Evolutionary conservation across 2,888 invertebrate genomes (phyloP), one percentile per base, ranked within the genome.

Genomic region (Amiota mariae): DNA sequence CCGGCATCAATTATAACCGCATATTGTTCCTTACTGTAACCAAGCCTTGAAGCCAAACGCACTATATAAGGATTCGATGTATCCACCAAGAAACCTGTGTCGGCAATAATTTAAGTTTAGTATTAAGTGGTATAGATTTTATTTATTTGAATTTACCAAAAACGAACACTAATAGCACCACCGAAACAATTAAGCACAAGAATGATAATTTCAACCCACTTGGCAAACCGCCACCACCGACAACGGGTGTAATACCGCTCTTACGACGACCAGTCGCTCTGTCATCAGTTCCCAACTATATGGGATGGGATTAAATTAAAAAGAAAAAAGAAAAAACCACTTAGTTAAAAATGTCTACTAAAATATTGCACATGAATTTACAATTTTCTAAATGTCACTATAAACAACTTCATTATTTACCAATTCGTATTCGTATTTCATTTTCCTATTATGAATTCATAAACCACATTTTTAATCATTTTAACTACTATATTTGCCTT

Each of bases 1-100:
- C 98, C 98, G 6, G 97, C 98, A 90, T 98, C 98, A 80, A 98
- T 95, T 81, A 98, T 94, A 36, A 97, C 95, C 0, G 96, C 97
- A 91, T 97, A 94, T 64, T 93, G 92, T 56, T 92, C 92, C 81
- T 93, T 92, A 83, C 93, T 92, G 85, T 95, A 93, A 64, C 95
- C 95, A 73, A 96, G 91, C 70, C 92, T 92, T 85, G 93, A 93
- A 36, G 94, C 95, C 75, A 95, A 87, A n/a, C 92, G 92, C 84
- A 95, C 95, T 77, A 95, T 90, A 86, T 94, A 86, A 0, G 90
- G 90, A 79, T 87, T 90, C 57, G 90, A 88, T 49, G 90, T 87
- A 70, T 90, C 90, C 66, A 89, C 87, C 70, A 89, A 86, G 9
- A 89, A 77, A 74, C 88, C 90, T 90, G 75, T 36, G 75, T 15